These are phyloP conservation scores for Genyomyrus donnyi DNA, from an alignment of 2,113 vertebrate species.

Conservation along the genomic window DNA sequence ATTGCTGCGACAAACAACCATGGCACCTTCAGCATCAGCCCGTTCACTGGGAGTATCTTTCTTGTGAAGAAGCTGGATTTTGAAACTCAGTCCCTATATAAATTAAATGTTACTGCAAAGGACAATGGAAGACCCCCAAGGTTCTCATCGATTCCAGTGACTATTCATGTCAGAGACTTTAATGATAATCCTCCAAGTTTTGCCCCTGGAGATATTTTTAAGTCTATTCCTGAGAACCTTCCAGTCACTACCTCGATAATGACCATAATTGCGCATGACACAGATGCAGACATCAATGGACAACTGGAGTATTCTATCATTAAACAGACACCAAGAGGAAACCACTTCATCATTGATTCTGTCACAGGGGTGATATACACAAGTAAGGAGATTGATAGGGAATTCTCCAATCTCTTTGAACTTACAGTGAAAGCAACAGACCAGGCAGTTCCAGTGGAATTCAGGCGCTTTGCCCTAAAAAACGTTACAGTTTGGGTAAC, in stretches of 20 bases:
- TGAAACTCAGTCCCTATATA: conserved; percentile 87
- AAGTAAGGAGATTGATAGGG: conserved; percentile 79
- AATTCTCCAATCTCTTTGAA: conserved; percentile 91
- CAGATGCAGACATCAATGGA: conserved; percentile 91
- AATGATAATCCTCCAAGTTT: conserved; percentile 93
- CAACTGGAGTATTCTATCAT: conserved; percentile 79
- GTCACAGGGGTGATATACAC: conserved; percentile 77
- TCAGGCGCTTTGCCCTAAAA: conserved; percentile 80
- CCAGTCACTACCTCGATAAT: conserved; percentile 80
- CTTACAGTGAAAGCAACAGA: conserved; percentile 87
- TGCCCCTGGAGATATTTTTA: conserved; percentile 85
- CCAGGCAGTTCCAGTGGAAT: conserved; percentile 83
- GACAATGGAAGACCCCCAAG: conserved; percentile 82
- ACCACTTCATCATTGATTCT: conserved; percentile 79
- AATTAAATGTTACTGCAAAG: conserved; percentile 84
- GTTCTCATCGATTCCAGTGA: conserved; percentile 81
- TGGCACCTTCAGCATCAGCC: conserved; percentile 90
- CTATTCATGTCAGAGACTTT: conserved; percentile 88
- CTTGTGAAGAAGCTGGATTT: conserved; percentile 87
- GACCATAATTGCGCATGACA: conserved; percentile 80
- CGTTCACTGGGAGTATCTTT: conserved; percentile 92
- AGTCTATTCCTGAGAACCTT: conserved; percentile 87
- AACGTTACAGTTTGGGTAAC: conserved; percentile 92
- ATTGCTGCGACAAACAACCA: conserved; percentile 88
- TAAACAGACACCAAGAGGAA: conserved; percentile 83